Base-by-base conservation (phyloP, 2,888 invertebrate species). In the Girardia tigrina region DNA sequence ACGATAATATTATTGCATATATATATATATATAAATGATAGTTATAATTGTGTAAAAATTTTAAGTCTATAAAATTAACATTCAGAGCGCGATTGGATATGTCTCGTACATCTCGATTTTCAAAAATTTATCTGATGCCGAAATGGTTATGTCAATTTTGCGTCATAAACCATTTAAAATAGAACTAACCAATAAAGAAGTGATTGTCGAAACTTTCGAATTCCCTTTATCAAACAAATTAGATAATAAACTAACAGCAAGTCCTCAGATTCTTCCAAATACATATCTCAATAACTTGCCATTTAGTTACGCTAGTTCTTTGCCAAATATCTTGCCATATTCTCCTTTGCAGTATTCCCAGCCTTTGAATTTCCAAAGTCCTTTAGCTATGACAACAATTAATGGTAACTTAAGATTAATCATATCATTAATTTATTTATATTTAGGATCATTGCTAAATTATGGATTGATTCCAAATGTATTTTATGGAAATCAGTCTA, bases 121-220 rank as follows among this genome's bases (percentile, higher is more conserved):
- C 56, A 56, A 56, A 56, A 56, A 56, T n/a, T 56, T 23, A 20
- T 56, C 56, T 6, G 56, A 56, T 56, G 56, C 56, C 23, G 4
- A 4, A 56, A n/a, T 2, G n/a, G 56, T 23, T 23, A 56, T 56
- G 4, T 20, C n/a, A 56, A 23, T 23, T 8, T 56, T 56, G n/a
- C n/a, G 56, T 56, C 20, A 56, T 56, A 56, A 56, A 56, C 56
- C 56, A 23, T 56, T 56, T 56, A 56, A 16, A n/a, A n/a, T 56
- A 20, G 56, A 56, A 56, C 23, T 23, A 20, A 20, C n/a, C n/a
- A 56, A 56, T 56, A 56, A 56, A 56, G 56, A 56, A 56, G 56
- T 56, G 56, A 56, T 23, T 12, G 56, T 56, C 2, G n/a, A 56
- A 56, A 56, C 56, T 12, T n/a, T 56, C 4, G 56, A 56, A 56